Base-by-base conservation (phyloP, 1,140 invertebrate species). In the Micrasema longulum region DNA sequence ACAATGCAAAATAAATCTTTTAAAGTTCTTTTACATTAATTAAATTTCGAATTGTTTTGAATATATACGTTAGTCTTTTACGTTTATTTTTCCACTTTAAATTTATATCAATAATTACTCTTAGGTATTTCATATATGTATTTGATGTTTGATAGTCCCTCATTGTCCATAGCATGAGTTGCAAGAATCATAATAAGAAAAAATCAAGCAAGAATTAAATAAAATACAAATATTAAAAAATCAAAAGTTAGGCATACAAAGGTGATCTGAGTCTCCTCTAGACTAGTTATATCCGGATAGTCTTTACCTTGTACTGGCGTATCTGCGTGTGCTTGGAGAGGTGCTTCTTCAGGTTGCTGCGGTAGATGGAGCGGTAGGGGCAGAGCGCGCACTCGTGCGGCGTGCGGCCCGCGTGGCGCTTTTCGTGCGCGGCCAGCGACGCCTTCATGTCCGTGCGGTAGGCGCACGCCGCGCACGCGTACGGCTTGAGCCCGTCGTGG, bases 401-500 rank as follows among this genome's bases (percentile, higher is more conserved):
- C 9, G 14, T 14, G 11, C 11, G 12, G 7, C 62, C 62, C 0
- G 20, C 20, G 62, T 64, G 62, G 7, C 31, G 14, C 10, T 31
- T 16, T 1, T 11, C n/a, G 36, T 60, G 55, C 14, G 35, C 38
- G n/a, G 10, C 14, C 1, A 60, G 36, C 12, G 31, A 60, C 11
- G 14, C 9, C 0, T n/a, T 14, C 23, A 23, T 23, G 12, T 64
- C 60, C 2, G 60, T 64, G 18, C 43, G 38, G 60, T 47, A 64
- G 4, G 41, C 16, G 41, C 60, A 64, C n/a, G 4, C 1, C 23
- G 10, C 22, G n/a, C 60, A 64, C 0, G 60, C 60, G 60, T 26
- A 64, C 11, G 60, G 60, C 23, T 64, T 64, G 41, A 26, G 41
- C 0, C 60, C 60, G 5, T 20, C 43, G 60, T 64, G 60, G 1